Evolutionary conservation across 2,888 invertebrate genomes (phyloP), one percentile per base, ranked within the genome.

Genomic region (Gryllus longicercus): DNA sequence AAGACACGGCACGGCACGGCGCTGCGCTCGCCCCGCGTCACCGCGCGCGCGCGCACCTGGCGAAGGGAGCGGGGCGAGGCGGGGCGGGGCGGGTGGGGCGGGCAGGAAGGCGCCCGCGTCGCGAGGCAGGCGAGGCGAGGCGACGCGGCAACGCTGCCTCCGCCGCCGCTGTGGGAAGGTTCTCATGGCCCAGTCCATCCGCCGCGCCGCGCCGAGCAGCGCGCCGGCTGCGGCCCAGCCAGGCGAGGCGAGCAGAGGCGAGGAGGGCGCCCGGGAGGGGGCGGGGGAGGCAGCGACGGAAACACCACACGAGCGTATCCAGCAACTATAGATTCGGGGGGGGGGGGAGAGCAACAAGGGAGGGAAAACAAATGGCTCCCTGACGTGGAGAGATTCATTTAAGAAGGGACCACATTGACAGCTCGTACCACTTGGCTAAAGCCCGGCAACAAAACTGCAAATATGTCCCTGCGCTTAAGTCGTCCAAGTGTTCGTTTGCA

Each of bases 111-210:
- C 63, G 18, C 63, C 14, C 63, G 63, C 63, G 63, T 3, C 63
- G 63, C 63, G 63, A 12, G 2, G 63, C 63, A 3, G 63, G 3
- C 11, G 63, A 63, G 11, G 63, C 16, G n/a, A 5, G 63, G n/a
- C 63, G 63, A 63, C 63, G 63, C n/a, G 63, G 63, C 63, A 63
- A 63, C 63, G 63, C 63, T 5, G 63, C 63, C 63, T 63, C 16
- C 63, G 3, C 63, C 63, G 63, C 63, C n/a, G 63, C 63, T 63
- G 63, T 63, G 63, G 63, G 63, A 63, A 63, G 63, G 63, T 63
- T 63, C 63, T 63, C 63, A 63, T 63, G 63, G 63, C 63, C 14
- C 63, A 63, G 63, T 63, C 63, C 63, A 63, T 63, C 63, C 63
- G 63, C 63, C 63, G 18, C 38, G 63, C 63, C 12, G 16, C 51